These are phyloP conservation scores for Drosophila cognata DNA, from an alignment of 2,888 invertebrate species.

Conservation along the genomic window DNA sequence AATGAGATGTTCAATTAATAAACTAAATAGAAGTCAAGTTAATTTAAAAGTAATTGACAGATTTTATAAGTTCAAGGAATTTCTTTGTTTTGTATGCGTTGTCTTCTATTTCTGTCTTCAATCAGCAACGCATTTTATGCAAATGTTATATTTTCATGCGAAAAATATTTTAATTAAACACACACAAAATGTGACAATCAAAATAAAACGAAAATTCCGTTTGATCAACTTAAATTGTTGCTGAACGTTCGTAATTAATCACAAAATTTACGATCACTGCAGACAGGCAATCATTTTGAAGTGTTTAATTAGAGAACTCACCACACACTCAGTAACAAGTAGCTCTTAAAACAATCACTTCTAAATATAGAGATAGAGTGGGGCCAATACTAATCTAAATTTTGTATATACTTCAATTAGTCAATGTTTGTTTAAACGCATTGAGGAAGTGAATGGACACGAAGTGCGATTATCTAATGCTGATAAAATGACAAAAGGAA, in stretches of 20 bases:
- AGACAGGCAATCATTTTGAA: slow-evolving; percentile 20
- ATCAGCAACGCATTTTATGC: slow-evolving; percentile 4
- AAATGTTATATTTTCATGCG: neutral
- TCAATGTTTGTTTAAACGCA: slow-evolving; percentile 53
- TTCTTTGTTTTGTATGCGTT: neutral
- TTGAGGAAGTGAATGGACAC: slow-evolving; percentile 60
- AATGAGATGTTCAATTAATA: neutral
- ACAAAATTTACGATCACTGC: slow-evolving; percentile 45
- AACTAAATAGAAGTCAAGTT: neutral
- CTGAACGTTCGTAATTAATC: slow-evolving; percentile 35
- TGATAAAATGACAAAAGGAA: slow-evolving; percentile 21
- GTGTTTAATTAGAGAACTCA: slow-evolving; percentile 22
- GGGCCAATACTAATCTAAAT: slow-evolving; percentile 21
- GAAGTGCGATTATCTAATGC: slow-evolving; percentile 37
- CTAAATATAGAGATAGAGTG: slow-evolving; percentile 15
- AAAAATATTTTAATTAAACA: slow-evolving; percentile 31
- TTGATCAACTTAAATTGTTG: slow-evolving; percentile 47
- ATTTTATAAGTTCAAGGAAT: neutral
- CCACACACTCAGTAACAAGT: slow-evolving; percentile 35
- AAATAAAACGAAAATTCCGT: slow-evolving; percentile 28
- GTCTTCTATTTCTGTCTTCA: slow-evolving; percentile 10
- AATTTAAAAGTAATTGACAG: neutral
- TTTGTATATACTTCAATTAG: slow-evolving; percentile 17
- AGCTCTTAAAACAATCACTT: slow-evolving; percentile 43
- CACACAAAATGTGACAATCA: slow-evolving; percentile 32